Evolutionary conservation across 2,113 vertebrate genomes (phyloP).

Genomic region (Suricata suricatta): DNA sequence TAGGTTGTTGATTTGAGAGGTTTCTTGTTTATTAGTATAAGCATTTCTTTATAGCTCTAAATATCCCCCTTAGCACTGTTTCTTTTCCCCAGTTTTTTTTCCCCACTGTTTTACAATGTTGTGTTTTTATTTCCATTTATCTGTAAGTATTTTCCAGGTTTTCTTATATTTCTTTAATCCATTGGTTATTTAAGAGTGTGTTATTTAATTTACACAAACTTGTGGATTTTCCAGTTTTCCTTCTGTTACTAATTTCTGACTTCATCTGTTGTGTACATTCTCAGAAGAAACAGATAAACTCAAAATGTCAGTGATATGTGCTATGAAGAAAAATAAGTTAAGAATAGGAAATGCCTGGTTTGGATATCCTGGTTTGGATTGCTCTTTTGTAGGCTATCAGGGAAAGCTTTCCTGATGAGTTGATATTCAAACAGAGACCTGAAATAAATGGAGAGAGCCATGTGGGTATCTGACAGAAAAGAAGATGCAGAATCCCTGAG

Average conservation of each 20-base stretch:
- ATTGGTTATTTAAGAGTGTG: background rate
- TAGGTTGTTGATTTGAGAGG: background rate
- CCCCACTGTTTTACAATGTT: background rate
- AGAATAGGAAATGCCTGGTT: background rate
- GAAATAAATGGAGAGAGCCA: background rate
- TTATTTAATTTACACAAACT: background rate
- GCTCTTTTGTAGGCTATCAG: background rate
- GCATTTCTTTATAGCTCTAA: background rate
- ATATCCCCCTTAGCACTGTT: background rate
- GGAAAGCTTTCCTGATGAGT: background rate
- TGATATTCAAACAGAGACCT: background rate
- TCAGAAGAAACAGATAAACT: conserved; percentile 2
- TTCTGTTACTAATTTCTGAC: background rate
- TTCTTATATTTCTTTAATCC: background rate
- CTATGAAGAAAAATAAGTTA: background rate
- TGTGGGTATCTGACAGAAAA: background rate
- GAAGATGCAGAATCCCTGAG: background rate
- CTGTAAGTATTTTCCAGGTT: background rate
- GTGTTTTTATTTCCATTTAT: background rate
- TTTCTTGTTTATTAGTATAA: background rate
- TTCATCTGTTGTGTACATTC: background rate
- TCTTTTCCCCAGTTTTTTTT: background rate
- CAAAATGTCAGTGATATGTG: conserved; percentile 2
- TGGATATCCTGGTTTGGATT: background rate
- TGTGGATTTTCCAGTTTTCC: background rate